Evolutionary conservation across 2,797 vertebrate species (phyloP).

Genomic region (Parambassis ranga): DNA sequence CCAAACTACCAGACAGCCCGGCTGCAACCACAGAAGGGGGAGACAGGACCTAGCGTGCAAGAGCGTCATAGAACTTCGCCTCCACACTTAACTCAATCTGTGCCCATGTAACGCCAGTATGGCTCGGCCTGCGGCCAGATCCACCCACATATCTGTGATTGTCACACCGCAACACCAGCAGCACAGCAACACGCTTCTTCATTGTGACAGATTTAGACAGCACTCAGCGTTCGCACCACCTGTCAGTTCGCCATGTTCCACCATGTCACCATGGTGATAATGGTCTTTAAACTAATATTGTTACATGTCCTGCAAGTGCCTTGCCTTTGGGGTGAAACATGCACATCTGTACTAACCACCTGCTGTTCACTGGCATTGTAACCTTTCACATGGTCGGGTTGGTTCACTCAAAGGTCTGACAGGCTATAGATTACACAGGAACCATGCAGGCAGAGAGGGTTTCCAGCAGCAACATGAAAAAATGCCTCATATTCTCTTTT

Average conservation of each 20-base stretch:
- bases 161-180: constrained; percentile 62
- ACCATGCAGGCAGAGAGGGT: constrained; percentile 16
- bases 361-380: constrained; percentile 19
- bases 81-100: constrained; percentile 71
- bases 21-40: constrained; percentile 69
- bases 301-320: constrained; percentile 32
- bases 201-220: constrained; percentile 65
- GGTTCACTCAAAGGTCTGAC: constrained; percentile 46
- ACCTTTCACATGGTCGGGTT: constrained; percentile 35
- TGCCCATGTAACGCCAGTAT: constrained; percentile 58
- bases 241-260: constrained; percentile 48
- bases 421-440: constrained; percentile 43
- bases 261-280: constrained; percentile 47
- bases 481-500: constrained; percentile 31
- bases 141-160: constrained; percentile 59
- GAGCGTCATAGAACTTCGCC: constrained; percentile 65
- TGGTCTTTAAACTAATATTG: constrained; percentile 42
- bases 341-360: constrained; percentile 37
- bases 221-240: constrained; percentile 61
- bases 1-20: constrained; percentile 56
- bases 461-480: constrained; percentile 21
- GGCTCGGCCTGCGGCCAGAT: constrained; percentile 62
- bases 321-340: constrained; percentile 38
- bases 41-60: constrained; percentile 39
- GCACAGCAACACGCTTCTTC: constrained; percentile 53